Conservation (phyloP, 2,113 vertebrate genomes). For the Oryzias melastigma region DNA sequence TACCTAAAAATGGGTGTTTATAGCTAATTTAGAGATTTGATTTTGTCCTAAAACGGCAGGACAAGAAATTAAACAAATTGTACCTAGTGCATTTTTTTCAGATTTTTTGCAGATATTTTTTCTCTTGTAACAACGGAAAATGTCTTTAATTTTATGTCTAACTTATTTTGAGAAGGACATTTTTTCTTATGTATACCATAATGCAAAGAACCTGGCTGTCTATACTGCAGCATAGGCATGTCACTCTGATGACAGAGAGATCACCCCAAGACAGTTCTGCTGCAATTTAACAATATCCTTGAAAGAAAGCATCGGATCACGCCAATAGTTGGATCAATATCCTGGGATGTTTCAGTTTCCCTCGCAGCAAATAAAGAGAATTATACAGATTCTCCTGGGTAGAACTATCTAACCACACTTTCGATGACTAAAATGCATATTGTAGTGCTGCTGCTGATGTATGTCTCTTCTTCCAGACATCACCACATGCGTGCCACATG, state of each 20-base stretch:
- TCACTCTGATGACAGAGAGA: conserved; percentile 45
- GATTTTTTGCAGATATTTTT: no score
- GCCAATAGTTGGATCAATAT: conserved; percentile 77
- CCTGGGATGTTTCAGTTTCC: conserved; percentile 66
- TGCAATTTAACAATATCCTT: conserved; percentile 64
- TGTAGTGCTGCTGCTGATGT: conserved; percentile 44
- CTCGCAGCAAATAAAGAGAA: conserved; percentile 65
- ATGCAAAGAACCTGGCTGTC: background rate
- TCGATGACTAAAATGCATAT: conserved; percentile 31
- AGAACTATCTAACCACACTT: conserved; percentile 29
- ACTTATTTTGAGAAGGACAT: no score
- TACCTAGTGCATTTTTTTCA: no score
- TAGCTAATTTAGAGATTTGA: no score
- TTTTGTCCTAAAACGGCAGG: no score
- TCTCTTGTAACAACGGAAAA: no score
- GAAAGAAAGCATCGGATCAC: conserved; percentile 75
- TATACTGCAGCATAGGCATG: conserved; percentile 22
- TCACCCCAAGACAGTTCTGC: conserved; percentile 45
- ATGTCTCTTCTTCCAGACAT: conserved; percentile 51
- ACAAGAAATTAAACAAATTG: no score
- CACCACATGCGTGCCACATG: conserved; percentile 67
- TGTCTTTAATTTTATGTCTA: no score
- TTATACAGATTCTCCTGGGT: conserved; percentile 58
- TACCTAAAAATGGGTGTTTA: no score
- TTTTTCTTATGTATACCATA: no score